Percentiles rank a stretch among this genome's conserved stretches.
phyloP scores from a whole-genome alignment of 2,888 invertebrate species.

The Drosophila colorata region DNA sequence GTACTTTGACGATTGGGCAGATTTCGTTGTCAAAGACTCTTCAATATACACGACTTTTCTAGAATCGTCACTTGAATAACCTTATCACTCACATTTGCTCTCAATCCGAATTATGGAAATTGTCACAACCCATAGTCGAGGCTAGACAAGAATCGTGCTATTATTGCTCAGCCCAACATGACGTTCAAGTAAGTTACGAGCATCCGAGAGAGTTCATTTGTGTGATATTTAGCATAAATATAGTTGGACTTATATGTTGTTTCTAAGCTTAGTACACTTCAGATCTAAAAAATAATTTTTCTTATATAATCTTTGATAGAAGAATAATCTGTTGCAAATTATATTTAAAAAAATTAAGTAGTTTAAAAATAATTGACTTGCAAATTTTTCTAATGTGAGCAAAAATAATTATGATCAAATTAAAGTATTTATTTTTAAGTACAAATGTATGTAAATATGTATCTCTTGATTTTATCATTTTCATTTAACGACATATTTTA shows the following conservation, averaged over 20 bases:
- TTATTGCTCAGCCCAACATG: not conserved
- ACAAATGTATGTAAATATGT: not conserved
- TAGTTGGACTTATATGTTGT: not conserved
- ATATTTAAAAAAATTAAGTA: no score
- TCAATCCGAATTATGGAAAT: slow-evolving; percentile 16
- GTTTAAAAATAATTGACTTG: no score
- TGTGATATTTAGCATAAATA: not conserved
- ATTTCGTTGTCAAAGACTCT: not conserved
- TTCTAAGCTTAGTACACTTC: not conserved
- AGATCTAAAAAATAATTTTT: no score
- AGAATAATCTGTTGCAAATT: no score
- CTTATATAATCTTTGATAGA: no score
- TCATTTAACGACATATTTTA: not conserved
- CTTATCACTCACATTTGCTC: slow-evolving; percentile 1
- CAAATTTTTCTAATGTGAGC: not conserved
- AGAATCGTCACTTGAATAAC: not conserved
- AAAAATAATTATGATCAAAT: not conserved
- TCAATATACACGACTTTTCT: not conserved
- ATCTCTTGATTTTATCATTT: not conserved
- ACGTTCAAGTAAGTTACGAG: slow-evolving; percentile 8
- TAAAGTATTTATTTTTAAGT: no score
- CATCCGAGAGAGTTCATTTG: slow-evolving; percentile 9
- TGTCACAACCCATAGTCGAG: not conserved
- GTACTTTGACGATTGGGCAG: not conserved
- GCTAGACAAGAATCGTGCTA: slow-evolving; percentile 9